These are phyloP conservation scores for Amphiura filiformis DNA, from an alignment of 35 echinoderm and acorn worm species.

Conservation along the genomic window DNA sequence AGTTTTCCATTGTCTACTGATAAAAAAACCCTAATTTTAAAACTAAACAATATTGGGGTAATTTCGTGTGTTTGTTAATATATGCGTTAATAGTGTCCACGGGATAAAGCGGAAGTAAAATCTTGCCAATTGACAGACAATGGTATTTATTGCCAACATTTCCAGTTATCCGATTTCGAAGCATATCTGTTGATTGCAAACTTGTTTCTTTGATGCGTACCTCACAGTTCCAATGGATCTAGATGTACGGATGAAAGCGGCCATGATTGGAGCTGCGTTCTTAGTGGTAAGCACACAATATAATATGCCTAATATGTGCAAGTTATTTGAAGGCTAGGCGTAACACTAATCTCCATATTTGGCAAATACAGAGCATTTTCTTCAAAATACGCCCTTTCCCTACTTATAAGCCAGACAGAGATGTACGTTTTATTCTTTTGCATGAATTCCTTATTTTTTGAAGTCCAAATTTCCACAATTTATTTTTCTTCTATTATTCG, in stretches of 20 bases:
- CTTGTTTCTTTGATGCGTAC: neutral
- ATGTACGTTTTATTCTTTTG: neutral
- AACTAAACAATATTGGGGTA: neutral
- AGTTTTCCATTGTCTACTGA: neutral
- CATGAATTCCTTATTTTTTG: too few species aligned
- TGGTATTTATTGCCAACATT: neutral
- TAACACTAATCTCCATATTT: neutral
- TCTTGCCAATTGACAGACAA: neutral
- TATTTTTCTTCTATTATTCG: neutral
- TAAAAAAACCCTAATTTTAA: neutral
- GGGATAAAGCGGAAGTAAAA: neutral
- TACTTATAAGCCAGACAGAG: neutral
- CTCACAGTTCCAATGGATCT: neutral
- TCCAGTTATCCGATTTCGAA: neutral
- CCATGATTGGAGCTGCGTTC: neutral
- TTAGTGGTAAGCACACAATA: neutral
- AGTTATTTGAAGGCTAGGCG: neutral
- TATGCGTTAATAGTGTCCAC: neutral
- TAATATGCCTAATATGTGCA: neutral
- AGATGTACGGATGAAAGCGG: neutral
- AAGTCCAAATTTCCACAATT: neutral
- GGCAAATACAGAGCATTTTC: neutral
- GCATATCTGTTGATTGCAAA: too few species aligned
- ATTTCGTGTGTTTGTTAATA: neutral
- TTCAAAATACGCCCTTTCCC: neutral